Evolutionary conservation across 2,888 invertebrate species (phyloP), one percentile per base, ranked within the genome.

Genomic region (Drosophila mulleri): DNA sequence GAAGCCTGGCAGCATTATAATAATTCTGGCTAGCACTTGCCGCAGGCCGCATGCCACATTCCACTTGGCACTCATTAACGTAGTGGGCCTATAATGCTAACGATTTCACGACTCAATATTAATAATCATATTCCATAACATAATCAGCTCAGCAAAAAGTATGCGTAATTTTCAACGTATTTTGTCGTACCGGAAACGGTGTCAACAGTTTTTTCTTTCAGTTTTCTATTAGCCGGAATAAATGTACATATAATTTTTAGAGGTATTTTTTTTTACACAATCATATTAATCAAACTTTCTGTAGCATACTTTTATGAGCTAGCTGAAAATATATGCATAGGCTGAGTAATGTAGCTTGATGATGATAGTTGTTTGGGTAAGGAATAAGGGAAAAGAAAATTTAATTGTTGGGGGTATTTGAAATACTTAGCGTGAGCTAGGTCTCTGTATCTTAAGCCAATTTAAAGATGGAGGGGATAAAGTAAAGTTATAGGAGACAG

Each of bases 1-100:
- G 54, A 56, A 57, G 54, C 56, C 39, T 59, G 14, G n/a, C 41
- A 14, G 48, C 53, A 61, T 44, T 26, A 58, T 74, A 63, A 74
- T 63, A 26, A 74, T 74, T 52, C 63, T 50, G 45, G 44, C 26
- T 56, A 56, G 48, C 37, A 29, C 39, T 41, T 45, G 37, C 53
- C 44, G n/a, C 61, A 47, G 53, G 44, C 35, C 3, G 23, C 26
- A 26, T 26, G 26, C 26, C 35, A 16, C 35, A 14, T 44, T 44
- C 41, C 29, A 16, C 35, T 58, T 58, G 50, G 57, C 65, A 37
- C 44, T 60, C 37, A 45, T 41, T 48, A 29, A 41, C 6, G 11
- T 32, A 14, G 18, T 45, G 66, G 68, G 68, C 60, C 57, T 61
- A 62, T 68, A 39, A 47, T 29, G 47, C 8, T 42, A 12, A 39